Evolutionary conservation across 1,140 invertebrate genomes (phyloP).

Genomic region (Drosophila nigromelanica): DNA sequence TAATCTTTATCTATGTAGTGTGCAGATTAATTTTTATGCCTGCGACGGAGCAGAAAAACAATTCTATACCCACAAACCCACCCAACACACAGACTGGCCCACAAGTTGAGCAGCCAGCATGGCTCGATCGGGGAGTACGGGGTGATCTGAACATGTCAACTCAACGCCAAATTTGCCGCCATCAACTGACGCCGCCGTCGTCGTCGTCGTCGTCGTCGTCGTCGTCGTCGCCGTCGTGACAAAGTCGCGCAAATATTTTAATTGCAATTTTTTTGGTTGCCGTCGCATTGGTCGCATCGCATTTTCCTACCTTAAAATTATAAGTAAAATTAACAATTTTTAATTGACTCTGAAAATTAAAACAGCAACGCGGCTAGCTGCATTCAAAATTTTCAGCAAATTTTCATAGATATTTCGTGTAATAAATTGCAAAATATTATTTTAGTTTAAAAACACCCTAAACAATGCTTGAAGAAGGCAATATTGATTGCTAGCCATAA

Average conservation of each 20-base stretch:
- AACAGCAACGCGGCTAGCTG: slow-evolving; percentile 47
- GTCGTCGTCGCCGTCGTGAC: slow-evolving; percentile 48
- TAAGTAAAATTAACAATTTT: slow-evolving; percentile 81
- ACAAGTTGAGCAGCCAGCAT: background rate
- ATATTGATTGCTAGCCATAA: background rate
- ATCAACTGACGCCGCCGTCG: slow-evolving; percentile 44
- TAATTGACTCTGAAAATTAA: slow-evolving; percentile 81
- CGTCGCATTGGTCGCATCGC: slow-evolving; percentile 54
- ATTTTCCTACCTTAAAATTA: slow-evolving; percentile 76
- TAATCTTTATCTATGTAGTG: background rate
- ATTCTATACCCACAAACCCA: background rate
- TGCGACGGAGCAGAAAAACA: slow-evolving; percentile 10
- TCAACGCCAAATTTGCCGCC: slow-evolving; percentile 54
- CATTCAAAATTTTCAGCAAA: slow-evolving; percentile 59
- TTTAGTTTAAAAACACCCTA: slow-evolving; percentile 30
- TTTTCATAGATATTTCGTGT: slow-evolving; percentile 57
- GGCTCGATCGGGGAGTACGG: background rate
- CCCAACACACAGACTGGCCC: background rate
- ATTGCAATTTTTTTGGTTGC: slow-evolving; percentile 57
- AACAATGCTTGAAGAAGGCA: background rate
- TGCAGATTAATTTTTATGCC: slow-evolving; percentile 8
- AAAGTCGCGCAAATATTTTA: slow-evolving; percentile 76
- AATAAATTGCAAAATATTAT: slow-evolving; percentile 56
- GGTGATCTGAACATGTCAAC: slow-evolving; percentile 28
- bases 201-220: slow-evolving; percentile 38